phyloP scores from a whole-genome alignment of 2,888 invertebrate genomes.

The Drosophila formosana region DNA sequence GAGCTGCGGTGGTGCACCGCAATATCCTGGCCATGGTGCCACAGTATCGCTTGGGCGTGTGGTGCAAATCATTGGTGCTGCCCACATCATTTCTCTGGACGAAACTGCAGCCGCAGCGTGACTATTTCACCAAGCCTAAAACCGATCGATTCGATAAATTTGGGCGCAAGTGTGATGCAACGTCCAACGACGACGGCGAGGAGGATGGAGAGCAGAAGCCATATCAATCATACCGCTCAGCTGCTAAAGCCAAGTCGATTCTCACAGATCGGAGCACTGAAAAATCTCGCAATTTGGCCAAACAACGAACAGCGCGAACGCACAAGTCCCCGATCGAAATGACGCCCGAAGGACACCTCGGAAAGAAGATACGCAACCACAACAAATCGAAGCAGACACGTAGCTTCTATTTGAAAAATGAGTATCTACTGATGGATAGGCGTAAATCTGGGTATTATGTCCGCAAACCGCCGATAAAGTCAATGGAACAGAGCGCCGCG shows the following conservation, averaged over 20 bases:
- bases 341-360: not conserved
- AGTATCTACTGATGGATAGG: not conserved
- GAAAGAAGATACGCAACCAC: not conserved
- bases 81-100: not conserved
- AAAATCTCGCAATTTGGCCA: not conserved
- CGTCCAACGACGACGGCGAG: not conserved
- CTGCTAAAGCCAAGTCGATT: no score
- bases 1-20: not conserved
- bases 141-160: conserved; percentile 6
- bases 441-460: not conserved
- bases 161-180: not conserved
- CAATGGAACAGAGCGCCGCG: not conserved
- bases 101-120: conserved; percentile 3
- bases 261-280: not conserved
- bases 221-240: no score
- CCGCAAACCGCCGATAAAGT: not conserved
- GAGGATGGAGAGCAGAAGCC: not conserved
- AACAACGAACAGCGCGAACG: not conserved
- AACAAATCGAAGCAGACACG: not conserved
- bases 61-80: conserved; percentile 8
- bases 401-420: conserved; percentile 1
- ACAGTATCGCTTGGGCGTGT: conserved; percentile 1
- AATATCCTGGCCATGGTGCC: not conserved
- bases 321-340: not conserved
- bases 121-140: not conserved